Evolutionary conservation across 2,888 invertebrate species (phyloP).

Genomic region (Drymonia ruficornis): DNA sequence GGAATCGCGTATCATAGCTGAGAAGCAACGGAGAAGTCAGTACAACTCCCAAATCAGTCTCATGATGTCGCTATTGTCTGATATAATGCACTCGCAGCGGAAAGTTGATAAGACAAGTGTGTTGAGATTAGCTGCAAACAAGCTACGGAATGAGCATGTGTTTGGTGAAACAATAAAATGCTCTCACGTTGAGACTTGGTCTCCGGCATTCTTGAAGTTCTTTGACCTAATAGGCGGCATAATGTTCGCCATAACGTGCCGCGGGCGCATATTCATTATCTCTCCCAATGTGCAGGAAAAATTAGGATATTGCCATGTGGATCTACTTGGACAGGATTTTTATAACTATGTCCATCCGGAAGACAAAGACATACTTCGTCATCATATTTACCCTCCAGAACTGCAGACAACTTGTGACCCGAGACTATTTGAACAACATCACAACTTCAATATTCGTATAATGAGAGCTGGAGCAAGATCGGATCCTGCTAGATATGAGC

Average conservation of each 20-base stretch:
- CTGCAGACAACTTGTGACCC: slow-evolving; percentile 65
- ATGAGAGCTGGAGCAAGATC: slow-evolving; percentile 89
- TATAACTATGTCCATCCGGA: slow-evolving; percentile 93
- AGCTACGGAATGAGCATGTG: slow-evolving; percentile 91
- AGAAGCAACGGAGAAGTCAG: slow-evolving; percentile 95
- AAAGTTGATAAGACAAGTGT: slow-evolving; percentile 96
- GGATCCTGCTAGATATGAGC: slow-evolving; percentile 89
- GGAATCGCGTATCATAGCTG: slow-evolving; percentile 94
- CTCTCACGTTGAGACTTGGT: slow-evolving; percentile 76
- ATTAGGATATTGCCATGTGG: slow-evolving; percentile 94
- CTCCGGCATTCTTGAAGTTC: slow-evolving; percentile 85
- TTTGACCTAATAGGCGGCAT: slow-evolving; percentile 91
- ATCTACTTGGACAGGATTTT: slow-evolving; percentile 95
- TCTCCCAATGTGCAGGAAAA: slow-evolving; percentile 93
- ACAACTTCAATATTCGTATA: slow-evolving; percentile 85
- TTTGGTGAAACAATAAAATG: slow-evolving; percentile 84
- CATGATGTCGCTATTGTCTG: slow-evolving; percentile 92
- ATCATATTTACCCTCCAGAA: slow-evolving; percentile 87
- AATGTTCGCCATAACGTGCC: slow-evolving; percentile 90
- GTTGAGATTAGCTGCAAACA: slow-evolving; percentile 93
- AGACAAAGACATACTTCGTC: slow-evolving; percentile 90
- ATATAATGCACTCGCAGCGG: slow-evolving; percentile 92
- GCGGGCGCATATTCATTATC: slow-evolving; percentile 93
- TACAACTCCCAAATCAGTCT: slow-evolving; percentile 94
- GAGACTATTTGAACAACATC: slow-evolving; percentile 72